Evolutionary conservation across 2,797 vertebrate species (phyloP).

Genomic region (Phyllotis vaccarum): DNA sequence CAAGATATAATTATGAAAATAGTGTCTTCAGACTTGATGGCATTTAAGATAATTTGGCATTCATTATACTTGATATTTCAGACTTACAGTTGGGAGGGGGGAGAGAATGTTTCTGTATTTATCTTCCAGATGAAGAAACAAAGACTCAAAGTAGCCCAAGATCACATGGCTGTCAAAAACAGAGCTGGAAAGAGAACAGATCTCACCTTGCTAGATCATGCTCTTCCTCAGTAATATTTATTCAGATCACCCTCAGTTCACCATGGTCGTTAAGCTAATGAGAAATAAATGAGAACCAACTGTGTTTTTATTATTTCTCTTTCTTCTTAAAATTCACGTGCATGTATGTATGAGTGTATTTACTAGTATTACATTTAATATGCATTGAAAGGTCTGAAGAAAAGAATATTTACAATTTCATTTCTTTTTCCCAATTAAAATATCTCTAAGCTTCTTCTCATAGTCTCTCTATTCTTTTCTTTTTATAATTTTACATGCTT

Average conservation of each 20-base stretch:
- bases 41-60: slow-evolving; percentile 40
- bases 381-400: not conserved
- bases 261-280: slow-evolving; percentile 1
- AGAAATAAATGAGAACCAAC: slow-evolving; percentile 27
- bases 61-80: slow-evolving; percentile 13
- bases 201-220: not conserved
- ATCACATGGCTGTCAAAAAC: not conserved
- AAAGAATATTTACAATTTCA: not conserved
- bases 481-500: not conserved
- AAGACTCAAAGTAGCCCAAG: not conserved
- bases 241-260: not conserved
- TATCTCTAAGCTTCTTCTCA: not conserved
- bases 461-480: not conserved
- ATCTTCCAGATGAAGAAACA: slow-evolving; percentile 50
- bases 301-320: slow-evolving; percentile 15
- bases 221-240: slow-evolving; percentile 10
- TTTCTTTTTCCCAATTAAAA: slow-evolving; percentile 4
- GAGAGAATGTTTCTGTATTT: not conserved
- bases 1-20: slow-evolving; percentile 37
- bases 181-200: not conserved
- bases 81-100: not conserved
- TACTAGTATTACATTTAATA: not conserved
- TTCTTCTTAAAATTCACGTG: not conserved
- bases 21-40: slow-evolving; percentile 7
- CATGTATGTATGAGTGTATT: not conserved